A percentile compares a stretch with the other conserved stretches of the same genome.
Conservation (phyloP, 2,113 vertebrate species). For the Sebastes schlegelii region DNA sequence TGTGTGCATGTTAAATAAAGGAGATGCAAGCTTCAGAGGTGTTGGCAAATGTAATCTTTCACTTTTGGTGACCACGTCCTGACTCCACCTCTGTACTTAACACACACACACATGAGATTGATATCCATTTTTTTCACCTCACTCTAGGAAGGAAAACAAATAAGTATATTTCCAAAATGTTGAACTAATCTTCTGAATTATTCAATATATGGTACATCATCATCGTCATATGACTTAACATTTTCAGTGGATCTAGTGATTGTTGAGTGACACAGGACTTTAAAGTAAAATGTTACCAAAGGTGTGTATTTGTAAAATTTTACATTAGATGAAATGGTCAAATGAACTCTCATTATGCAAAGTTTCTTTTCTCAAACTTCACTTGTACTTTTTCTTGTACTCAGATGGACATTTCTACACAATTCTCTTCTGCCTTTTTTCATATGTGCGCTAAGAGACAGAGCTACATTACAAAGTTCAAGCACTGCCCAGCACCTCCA, state of each 20-base stretch:
- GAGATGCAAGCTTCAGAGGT: too few species aligned
- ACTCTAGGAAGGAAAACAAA: background rate
- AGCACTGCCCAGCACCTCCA: slow-evolving; percentile 51
- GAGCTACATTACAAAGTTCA: slow-evolving; percentile 20
- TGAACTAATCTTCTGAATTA: background rate
- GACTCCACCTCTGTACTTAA: background rate
- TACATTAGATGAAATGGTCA: slow-evolving; percentile 81
- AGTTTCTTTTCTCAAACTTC: slow-evolving; percentile 86
- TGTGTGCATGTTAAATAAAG: background rate
- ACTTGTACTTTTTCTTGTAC: slow-evolving; percentile 82
- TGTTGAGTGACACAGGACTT: slow-evolving; percentile 56
- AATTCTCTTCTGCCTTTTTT: slow-evolving; percentile 87
- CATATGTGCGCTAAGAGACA: slow-evolving; percentile 67
- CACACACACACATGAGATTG: background rate
- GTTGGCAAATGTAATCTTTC: too few species aligned
- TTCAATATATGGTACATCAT: background rate
- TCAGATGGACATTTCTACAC: slow-evolving; percentile 86
- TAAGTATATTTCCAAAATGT: background rate
- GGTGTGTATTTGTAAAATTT: slow-evolving; percentile 77
- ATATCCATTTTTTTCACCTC: background rate
- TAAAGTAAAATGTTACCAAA: slow-evolving; percentile 75
- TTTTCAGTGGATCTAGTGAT: background rate
- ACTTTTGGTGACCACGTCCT: background rate
- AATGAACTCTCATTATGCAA: slow-evolving; percentile 90
- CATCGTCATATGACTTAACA: background rate